A percentile compares a stretch with the other conserved stretches of the same genome.
These are phyloP conservation scores for Antitype chi DNA, from an alignment of 2,888 invertebrate genomes.

Conservation along the genomic window DNA sequence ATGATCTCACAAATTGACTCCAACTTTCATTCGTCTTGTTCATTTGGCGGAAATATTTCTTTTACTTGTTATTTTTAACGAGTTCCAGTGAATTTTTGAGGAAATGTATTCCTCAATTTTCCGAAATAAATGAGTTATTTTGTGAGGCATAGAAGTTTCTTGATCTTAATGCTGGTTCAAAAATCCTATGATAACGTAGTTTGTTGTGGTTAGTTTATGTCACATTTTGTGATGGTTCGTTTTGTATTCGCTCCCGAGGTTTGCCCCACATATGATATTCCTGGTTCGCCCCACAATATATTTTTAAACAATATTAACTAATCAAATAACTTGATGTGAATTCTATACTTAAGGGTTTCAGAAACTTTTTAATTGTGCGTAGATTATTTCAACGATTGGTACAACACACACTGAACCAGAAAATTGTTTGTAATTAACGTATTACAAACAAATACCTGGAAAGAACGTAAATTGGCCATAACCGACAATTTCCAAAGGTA, in stretches of 20 bases:
- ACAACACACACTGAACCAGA: not conserved
- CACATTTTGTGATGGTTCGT: not conserved
- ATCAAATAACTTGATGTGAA: not conserved
- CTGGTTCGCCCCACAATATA: not conserved
- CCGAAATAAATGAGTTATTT: not conserved
- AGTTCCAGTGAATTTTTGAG: slow-evolving; percentile 6
- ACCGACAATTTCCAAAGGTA: not conserved
- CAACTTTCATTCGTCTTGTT: slow-evolving; percentile 39
- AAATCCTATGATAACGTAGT: not conserved
- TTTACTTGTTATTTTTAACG: slow-evolving; percentile 30
- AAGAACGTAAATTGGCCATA: not conserved
- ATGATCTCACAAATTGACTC: slow-evolving; percentile 47
- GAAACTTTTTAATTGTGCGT: not conserved
- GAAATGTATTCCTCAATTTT: not conserved
- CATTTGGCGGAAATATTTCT: slow-evolving; percentile 32
- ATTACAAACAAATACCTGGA: not conserved
- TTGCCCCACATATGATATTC: not conserved
- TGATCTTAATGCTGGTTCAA: not conserved
- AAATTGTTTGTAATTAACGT: no score
- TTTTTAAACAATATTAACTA: not conserved
- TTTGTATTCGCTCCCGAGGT: not conserved
- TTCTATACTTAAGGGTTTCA: not conserved
- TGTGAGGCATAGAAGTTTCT: no score
- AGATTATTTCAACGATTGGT: no score
- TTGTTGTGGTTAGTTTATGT: not conserved